A percentile compares a stretch with the other conserved stretches of the same genome.
Conservation (phyloP, 2,888 invertebrate species). For the Taenaris catops region DNA sequence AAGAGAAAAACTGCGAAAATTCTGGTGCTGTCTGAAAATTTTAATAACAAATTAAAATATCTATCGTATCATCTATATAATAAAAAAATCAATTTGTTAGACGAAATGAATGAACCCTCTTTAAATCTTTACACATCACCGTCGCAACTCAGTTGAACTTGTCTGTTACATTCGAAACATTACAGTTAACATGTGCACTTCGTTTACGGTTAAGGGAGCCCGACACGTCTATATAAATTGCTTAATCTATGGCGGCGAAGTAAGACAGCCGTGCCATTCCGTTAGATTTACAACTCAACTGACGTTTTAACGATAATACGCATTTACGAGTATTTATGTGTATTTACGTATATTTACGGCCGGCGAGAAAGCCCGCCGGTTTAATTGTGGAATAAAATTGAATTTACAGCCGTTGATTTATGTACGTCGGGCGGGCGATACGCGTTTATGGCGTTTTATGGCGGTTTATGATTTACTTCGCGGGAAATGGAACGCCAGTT, state of each 20-base stretch:
- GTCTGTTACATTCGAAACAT: neutral
- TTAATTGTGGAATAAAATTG: conserved; percentile 79
- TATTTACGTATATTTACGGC: conserved; percentile 71
- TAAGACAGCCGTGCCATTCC: conserved; percentile 54
- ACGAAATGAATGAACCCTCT: too few relatives aligned
- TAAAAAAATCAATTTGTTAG: too few relatives aligned
- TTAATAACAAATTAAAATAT: too few relatives aligned
- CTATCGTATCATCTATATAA: too few relatives aligned
- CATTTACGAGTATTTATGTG: conserved; percentile 75
- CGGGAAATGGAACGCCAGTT: conserved; percentile 25
- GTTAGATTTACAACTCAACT: conserved; percentile 62
- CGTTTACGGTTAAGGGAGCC: conserved; percentile 8
- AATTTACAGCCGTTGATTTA: conserved; percentile 74
- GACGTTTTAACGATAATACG: conserved; percentile 79
- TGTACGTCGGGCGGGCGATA: conserved; percentile 33
- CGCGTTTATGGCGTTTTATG: conserved; percentile 45
- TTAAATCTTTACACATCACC: too few relatives aligned
- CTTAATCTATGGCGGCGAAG: conserved; percentile 25
- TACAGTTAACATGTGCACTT: conserved; percentile 2
- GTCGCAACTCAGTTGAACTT: too few relatives aligned
- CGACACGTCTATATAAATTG: conserved; percentile 23
- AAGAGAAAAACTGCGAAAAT: too few relatives aligned
- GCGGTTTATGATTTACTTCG: conserved; percentile 34
- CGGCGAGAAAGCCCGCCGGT: conserved; percentile 68
- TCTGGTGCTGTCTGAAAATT: too few relatives aligned